Evolutionary conservation across 2,797 vertebrate species (phyloP), one percentile per base, ranked within the genome.

Genomic region (Hydrophis major): DNA sequence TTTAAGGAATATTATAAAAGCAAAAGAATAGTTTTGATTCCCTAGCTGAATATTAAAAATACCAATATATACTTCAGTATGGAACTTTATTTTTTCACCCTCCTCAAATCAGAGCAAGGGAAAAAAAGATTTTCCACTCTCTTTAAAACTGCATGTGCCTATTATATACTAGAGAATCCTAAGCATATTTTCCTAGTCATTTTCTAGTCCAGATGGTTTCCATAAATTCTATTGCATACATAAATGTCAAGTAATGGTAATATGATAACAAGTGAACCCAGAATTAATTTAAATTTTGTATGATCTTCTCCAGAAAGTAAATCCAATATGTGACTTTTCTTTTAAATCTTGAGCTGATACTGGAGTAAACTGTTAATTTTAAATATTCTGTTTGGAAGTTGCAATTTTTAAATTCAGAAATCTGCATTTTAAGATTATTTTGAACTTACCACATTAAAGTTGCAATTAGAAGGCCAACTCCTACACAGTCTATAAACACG

Each of bases 401-500:
- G 27, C 59, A 90, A 42, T 28, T 12, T 37, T 32, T 42, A 92
- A 50, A 56, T n/a, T 25, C 42, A 12, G 11, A 53, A 2, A 22
- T 28, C 66, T 13, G 12, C 10, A 11, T 56, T 25, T 87, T 32
- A 27, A 47, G 11, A 25, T 89, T 74, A 25, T n/a, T 92, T 87
- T 78, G 27, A 18, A 97, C 99, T 98, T 95, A 99, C 99, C 99
- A 99, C 99, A 99, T 99, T 0, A 99, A 95, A 22, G 99, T 99
- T 95, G 99, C 98, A 97, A 99, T 99, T 92, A 99, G 98, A 87
- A 99, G 98, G 42, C 99, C 99, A 28, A 99, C 99, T 0, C 99
- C 99, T 47, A 99, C 98, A 10, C 99, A 99, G 96, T 99, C 99
- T 89, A 99, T 99, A 96, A 99, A 99, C 1, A 99, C 99, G 53